A percentile compares a stretch with the other conserved stretches of the same genome.
Conservation (phyloP, 2,797 vertebrate genomes). For the Stomatorhinus walkeri region DNA sequence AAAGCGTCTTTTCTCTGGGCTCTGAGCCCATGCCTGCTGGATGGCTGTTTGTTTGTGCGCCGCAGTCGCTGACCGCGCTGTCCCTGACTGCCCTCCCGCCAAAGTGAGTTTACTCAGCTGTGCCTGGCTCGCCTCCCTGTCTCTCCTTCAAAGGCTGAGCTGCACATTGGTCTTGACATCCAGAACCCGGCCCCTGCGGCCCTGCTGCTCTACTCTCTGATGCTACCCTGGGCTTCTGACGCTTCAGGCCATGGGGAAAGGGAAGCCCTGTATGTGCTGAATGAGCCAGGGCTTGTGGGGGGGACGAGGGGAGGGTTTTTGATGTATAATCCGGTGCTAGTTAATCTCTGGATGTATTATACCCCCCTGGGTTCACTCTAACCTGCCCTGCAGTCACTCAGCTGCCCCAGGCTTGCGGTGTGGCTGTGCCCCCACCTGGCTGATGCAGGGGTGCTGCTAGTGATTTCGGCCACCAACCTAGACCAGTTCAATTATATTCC, state of each 20-base stretch:
- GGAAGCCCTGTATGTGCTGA: background rate
- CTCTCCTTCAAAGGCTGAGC: conserved; percentile 2
- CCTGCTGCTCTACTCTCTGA: background rate
- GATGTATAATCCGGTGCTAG: background rate
- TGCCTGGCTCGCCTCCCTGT: background rate
- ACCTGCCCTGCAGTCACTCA: background rate
- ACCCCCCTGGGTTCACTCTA: background rate
- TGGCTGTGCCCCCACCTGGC: background rate
- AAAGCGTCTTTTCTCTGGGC: background rate
- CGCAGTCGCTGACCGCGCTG: background rate
- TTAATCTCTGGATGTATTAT: background rate
- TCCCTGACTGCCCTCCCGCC: background rate
- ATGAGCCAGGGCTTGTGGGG: background rate
- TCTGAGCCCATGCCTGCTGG: background rate
- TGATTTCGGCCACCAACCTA: background rate
- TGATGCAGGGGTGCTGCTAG: background rate
- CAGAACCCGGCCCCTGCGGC: background rate
- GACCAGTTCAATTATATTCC: no score
- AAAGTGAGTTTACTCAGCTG: conserved; percentile 18
- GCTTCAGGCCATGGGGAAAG: background rate
- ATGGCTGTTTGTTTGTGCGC: background rate
- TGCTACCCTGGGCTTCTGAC: background rate
- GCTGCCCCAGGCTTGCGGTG: background rate
- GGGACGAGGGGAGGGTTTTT: background rate
- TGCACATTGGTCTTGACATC: background rate